Evolutionary conservation across 2,888 invertebrate genomes (phyloP), one percentile per base, ranked within the genome.

Genomic region (Odontocolon sp.): DNA sequence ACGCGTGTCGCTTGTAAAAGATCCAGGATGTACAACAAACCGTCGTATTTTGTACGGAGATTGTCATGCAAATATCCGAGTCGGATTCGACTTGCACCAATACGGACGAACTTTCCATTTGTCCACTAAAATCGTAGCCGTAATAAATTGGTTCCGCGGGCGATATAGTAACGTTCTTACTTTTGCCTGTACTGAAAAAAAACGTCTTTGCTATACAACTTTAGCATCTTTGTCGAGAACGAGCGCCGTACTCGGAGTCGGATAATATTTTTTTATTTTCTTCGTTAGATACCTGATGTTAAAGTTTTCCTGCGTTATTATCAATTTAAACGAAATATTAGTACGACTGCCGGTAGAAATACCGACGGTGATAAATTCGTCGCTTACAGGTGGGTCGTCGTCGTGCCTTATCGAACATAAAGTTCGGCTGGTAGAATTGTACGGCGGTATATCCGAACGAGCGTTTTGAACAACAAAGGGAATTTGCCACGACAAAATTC

Each of bases 401-500:
- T 63, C 36, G n/a, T 92, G 92, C 82, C 92, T 92, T 63, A 93
- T 92, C 2, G 94, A 92, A 87, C 95, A 93, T 11, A 95, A 87
- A 0, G 94, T 95, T 64, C 95, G 89, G 6, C 86, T 87, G 6
- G 89, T 90, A 36, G 78, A 86, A 56, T 84, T 83, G 56, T 87
- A 90, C 2, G 75, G 71, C 61, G 80, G 69, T 31, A 77, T 74
- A 6, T 78, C 63, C 14, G 80, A 57, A 73, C 82, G 61, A 11
- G 82, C 78, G 74, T 84, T 90, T 68, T 92, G 92, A 0, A 95
- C 92, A 54, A 93, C 83, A 83, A 95, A 91, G 0, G 96, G 96
- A 5, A 96, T 91, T 85, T 95, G 94, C 96, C 96, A 96, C 0
- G 96, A 96, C 70, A 95, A 91, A 0, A 96, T 94, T 54, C 94